phyloP scores from a whole-genome alignment of 2,888 invertebrate species.

The Synergus japonicus region DNA sequence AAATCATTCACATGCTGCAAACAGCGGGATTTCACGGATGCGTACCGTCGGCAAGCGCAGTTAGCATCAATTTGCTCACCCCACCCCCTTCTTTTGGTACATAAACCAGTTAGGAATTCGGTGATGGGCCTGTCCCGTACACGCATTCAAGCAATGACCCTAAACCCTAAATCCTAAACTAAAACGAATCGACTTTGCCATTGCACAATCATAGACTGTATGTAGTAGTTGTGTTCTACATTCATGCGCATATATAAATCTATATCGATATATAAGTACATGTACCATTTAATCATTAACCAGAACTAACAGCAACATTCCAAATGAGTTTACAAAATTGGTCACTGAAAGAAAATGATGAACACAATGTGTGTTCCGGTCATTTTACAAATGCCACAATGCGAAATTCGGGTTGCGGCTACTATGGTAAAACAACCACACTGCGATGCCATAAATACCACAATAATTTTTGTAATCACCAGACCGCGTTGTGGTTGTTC shows the following conservation, averaged over 20 bases:
- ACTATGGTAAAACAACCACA: too few species aligned
- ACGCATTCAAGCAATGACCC: slow-evolving; percentile 44
- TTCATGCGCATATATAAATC: neutral
- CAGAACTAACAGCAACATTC: too few species aligned
- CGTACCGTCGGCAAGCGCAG: slow-evolving; percentile 32
- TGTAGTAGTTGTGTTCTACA: slow-evolving; percentile 26
- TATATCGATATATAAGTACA: neutral
- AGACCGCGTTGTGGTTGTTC: too few species aligned
- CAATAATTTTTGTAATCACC: too few species aligned
- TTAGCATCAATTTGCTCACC: slow-evolving; percentile 15
- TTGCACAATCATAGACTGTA: slow-evolving; percentile 38
- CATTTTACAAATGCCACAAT: too few species aligned
- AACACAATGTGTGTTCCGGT: too few species aligned
- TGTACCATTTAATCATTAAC: too few species aligned
- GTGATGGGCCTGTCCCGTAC: slow-evolving; percentile 60
- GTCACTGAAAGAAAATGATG: too few species aligned
- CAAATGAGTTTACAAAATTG: too few species aligned
- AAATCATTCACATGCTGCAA: slow-evolving; percentile 15
- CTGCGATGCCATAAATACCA: too few species aligned
- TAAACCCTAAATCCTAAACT: slow-evolving; percentile 26
- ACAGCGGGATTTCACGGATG: slow-evolving; percentile 13
- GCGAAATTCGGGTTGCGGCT: too few species aligned
- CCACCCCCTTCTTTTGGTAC: slow-evolving; percentile 17
- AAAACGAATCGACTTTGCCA: slow-evolving; percentile 20
- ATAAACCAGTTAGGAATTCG: slow-evolving; percentile 38